Conservation (phyloP, 2,113 vertebrate genomes). For the Heterocephalus glaber region DNA sequence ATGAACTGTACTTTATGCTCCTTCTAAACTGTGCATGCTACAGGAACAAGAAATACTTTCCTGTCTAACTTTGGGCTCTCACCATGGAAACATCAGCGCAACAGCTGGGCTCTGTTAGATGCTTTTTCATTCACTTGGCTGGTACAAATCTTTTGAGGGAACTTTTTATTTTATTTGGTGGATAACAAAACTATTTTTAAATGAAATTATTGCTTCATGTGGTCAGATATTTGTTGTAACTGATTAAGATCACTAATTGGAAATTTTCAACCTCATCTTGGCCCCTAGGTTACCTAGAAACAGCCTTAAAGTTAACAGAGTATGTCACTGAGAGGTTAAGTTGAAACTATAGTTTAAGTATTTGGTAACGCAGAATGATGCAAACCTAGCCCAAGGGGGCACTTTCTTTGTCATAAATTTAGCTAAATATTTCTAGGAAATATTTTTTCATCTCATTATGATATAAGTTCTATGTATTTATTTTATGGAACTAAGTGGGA, state of each 20-base stretch:
- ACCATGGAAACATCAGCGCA: slow-evolving; percentile 70
- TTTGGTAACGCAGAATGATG: not conserved
- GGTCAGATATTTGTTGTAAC: slow-evolving; percentile 71
- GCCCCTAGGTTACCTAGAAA: slow-evolving; percentile 57
- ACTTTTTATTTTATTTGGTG: slow-evolving; percentile 42
- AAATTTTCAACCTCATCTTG: slow-evolving; percentile 56
- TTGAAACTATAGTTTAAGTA: not conserved
- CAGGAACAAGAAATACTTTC: slow-evolving; percentile 67
- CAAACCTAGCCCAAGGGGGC: not conserved
- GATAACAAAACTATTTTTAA: slow-evolving; percentile 69
- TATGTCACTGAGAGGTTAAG: slow-evolving; percentile 39
- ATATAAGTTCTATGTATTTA: not conserved
- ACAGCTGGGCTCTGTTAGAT: slow-evolving; percentile 40
- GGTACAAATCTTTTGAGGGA: slow-evolving; percentile 60
- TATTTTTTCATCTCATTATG: slow-evolving; percentile 30
- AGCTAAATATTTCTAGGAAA: slow-evolving; percentile 33
- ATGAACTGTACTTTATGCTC: not conserved
- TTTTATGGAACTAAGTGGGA: slow-evolving; percentile 8
- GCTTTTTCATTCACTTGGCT: slow-evolving; percentile 62
- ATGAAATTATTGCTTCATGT: slow-evolving; percentile 64
- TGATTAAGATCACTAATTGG: slow-evolving; percentile 73
- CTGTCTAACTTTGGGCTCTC: slow-evolving; percentile 73
- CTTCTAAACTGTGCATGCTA: slow-evolving; percentile 33
- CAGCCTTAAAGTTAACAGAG: slow-evolving; percentile 60
- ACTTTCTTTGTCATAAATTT: slow-evolving; percentile 46